Percentiles rank a stretch among this genome's conserved stretches.
Conservation (phyloP, 1,140 invertebrate species). For the Drosophila jambulina region DNA sequence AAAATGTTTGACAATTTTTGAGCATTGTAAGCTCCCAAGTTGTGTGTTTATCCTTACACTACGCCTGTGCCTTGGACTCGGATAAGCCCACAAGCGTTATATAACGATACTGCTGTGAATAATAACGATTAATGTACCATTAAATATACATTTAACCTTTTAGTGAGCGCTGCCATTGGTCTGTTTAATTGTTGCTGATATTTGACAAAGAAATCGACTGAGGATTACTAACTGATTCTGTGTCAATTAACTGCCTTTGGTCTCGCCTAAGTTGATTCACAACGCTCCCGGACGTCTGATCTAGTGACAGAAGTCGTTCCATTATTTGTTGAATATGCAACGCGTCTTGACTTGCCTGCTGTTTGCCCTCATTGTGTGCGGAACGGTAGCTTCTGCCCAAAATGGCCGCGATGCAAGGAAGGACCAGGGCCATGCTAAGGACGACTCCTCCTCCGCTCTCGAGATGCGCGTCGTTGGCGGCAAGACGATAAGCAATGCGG, state of each 20-base stretch:
- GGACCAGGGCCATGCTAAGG: background rate
- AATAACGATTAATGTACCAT: background rate
- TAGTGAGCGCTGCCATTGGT: background rate
- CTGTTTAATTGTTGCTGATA: background rate
- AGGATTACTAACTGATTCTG: background rate
- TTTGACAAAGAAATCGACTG: background rate
- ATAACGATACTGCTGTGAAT: background rate
- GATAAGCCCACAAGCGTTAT: background rate
- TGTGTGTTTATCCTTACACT: no score
- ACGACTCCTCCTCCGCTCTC: background rate
- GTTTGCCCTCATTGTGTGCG: background rate
- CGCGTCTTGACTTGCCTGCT: background rate
- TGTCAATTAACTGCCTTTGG: constrained; percentile 1
- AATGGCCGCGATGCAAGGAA: background rate
- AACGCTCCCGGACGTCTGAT: background rate
- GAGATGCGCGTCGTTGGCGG: background rate
- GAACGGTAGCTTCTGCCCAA: background rate
- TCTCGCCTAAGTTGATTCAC: background rate
- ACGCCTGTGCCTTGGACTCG: background rate
- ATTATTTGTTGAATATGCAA: background rate
- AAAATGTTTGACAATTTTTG: no score
- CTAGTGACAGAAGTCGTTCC: background rate
- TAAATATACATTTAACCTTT: background rate
- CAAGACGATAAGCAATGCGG: background rate
- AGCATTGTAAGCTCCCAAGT: no score